Evolutionary conservation across 2,797 vertebrate genomes (phyloP).

Genomic region (Urophycis tenuis): DNA sequence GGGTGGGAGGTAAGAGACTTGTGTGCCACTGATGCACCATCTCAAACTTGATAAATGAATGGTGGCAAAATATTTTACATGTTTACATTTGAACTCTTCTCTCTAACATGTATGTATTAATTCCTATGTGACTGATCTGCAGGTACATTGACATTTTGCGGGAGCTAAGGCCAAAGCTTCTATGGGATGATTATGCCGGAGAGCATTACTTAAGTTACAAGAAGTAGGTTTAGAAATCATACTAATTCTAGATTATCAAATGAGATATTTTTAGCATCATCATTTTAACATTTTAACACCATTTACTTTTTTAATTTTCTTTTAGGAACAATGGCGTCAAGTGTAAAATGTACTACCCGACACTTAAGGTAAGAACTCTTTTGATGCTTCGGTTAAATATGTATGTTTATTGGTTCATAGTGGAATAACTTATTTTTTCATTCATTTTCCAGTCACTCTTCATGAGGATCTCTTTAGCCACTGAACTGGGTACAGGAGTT

Average conservation of each 20-base stretch:
- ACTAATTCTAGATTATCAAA: background rate
- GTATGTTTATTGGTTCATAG: background rate
- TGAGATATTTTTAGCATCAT: background rate
- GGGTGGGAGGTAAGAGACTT: slow-evolving; percentile 71
- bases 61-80: background rate
- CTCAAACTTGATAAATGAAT: background rate
- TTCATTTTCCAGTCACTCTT: slow-evolving; percentile 79
- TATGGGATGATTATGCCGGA: slow-evolving; percentile 83
- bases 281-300: background rate
- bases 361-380: slow-evolving; percentile 78
- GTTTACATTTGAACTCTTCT: background rate
- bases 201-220: slow-evolving; percentile 93
- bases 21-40: background rate
- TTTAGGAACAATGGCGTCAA: slow-evolving; percentile 81
- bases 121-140: slow-evolving; percentile 30
- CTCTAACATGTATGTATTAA: background rate
- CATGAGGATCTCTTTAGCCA: slow-evolving; percentile 80
- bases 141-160: slow-evolving; percentile 90
- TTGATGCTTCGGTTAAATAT: background rate
- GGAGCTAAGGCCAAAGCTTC: slow-evolving; percentile 81
- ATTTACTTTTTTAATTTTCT: slow-evolving; percentile 28
- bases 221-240: slow-evolving; percentile 67
- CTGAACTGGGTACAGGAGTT: slow-evolving; percentile 87
- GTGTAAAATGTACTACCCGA: slow-evolving; percentile 87
- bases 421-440: background rate